These are phyloP conservation scores for Acronicta alni DNA, from an alignment of 2,888 invertebrate genomes.

Conservation along the genomic window DNA sequence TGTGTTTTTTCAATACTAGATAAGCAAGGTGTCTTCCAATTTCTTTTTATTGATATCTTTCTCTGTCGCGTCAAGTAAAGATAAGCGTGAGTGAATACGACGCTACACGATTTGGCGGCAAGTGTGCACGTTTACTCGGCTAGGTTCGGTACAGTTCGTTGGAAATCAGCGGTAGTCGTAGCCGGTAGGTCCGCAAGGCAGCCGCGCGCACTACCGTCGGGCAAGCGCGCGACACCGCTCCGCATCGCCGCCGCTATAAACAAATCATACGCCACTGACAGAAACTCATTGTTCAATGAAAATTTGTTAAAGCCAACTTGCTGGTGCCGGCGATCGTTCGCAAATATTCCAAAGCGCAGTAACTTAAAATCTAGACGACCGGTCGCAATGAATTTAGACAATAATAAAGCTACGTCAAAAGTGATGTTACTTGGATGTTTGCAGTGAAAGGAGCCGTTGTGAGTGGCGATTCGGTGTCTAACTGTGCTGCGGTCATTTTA, in stretches of 20 bases:
- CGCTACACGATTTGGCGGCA: constrained; percentile 69
- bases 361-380: constrained; percentile 72
- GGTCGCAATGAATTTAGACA: constrained; percentile 76
- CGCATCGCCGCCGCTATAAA: constrained; percentile 73
- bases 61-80: constrained; percentile 50
- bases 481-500: constrained; percentile 70
- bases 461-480: constrained; percentile 70
- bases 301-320: constrained; percentile 56
- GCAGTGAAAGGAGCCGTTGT: constrained; percentile 82
- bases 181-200: constrained; percentile 66
- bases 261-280: constrained; percentile 73
- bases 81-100: constrained; percentile 68
- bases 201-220: constrained; percentile 51
- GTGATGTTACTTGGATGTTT: constrained; percentile 71
- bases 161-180: constrained; percentile 66
- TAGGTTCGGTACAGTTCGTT: constrained; percentile 68
- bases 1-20: constrained; percentile 28
- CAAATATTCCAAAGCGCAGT: constrained; percentile 32
- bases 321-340: constrained; percentile 26
- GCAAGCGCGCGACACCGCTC: constrained; percentile 45
- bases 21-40: constrained; percentile 40
- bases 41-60: constrained; percentile 59
- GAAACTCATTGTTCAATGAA: constrained; percentile 75
- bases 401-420: constrained; percentile 72
- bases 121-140: constrained; percentile 67